A percentile compares a stretch with the other conserved stretches of the same genome.
Conservation (phyloP, 2,113 vertebrate genomes). For the Saguinus imperator region DNA sequence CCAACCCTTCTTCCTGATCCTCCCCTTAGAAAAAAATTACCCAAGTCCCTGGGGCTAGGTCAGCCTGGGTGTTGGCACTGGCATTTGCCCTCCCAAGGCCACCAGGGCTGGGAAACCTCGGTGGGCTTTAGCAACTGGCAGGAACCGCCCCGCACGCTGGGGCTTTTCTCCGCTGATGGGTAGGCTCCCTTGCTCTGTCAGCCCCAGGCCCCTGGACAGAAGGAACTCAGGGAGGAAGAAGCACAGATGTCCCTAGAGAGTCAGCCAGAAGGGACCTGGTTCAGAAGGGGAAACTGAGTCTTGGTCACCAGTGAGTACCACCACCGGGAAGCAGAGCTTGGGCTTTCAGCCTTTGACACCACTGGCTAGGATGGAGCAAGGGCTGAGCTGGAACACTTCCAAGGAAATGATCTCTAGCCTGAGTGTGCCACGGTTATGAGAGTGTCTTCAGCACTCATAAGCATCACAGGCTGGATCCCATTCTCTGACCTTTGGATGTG, state of each 20-base stretch:
- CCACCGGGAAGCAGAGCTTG: neutral
- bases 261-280: neutral
- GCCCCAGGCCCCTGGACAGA: neutral
- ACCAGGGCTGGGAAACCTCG: neutral
- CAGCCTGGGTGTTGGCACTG: neutral
- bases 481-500: neutral
- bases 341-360: neutral
- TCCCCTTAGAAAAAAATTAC: neutral
- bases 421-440: neutral
- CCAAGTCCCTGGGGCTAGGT: neutral
- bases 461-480: neutral
- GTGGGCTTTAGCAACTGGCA: neutral
- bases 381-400: accelerated
- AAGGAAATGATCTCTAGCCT: accelerated
- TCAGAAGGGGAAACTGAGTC: neutral
- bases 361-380: neutral
- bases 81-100: neutral
- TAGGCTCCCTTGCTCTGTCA: too few relatives aligned
- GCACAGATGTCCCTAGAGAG: neutral
- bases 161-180: neutral
- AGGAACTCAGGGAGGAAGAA: neutral
- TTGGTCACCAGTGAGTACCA: neutral
- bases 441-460: neutral
- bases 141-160: neutral
- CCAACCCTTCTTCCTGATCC: too few relatives aligned